Evolutionary conservation across 2,797 vertebrate genomes (phyloP), one percentile per base, ranked within the genome.

Genomic region (Hippopotamyrus pictus): DNA sequence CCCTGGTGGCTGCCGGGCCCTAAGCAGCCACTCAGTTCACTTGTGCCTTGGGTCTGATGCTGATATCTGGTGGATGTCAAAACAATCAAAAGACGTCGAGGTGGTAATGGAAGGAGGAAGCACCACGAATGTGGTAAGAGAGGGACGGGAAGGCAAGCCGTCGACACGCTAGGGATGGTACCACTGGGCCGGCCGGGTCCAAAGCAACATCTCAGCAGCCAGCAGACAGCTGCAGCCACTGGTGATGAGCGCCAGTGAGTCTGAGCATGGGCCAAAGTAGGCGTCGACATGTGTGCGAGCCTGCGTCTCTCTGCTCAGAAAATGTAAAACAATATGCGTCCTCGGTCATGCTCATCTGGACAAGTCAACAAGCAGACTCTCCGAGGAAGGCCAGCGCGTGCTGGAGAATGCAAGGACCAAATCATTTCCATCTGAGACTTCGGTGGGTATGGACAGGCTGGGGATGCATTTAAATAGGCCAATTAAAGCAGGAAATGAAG

Each of bases 391-490:
- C 92, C 91, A 6, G 93, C 92, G 94, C 95, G 95, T 96, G 95
- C 93, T 46, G 50, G 86, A 87, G 94, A 96, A 96, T 95, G 94
- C 92, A 90, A 92, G 93, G 94, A 93, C 95, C 94, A 95, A 96
- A 96, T 96, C 94, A 96, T 95, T 95, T 95, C 86, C 89, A 96
- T 95, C 94, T 93, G 93, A 92, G 92, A 95, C 92, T 94, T 95
- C 93, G 89, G 93, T 91, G 95, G 95, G 95, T 95, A 95, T 96
- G 94, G 95, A 95, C 95, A 95, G 95, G 95, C 93, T 91, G 83
- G 94, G 94, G 95, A 95, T 96, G 95, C 95, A 96, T 96, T 96
- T 96, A 97, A 95, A 97, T 95, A 94, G 95, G 93, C 94, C 95
- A 96, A 96, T 96, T 96, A 97, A 96, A 95, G 95, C 22, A 91